phyloP scores from a whole-genome alignment of 1,140 invertebrate genomes.

The Wasmannia auropunctata region DNA sequence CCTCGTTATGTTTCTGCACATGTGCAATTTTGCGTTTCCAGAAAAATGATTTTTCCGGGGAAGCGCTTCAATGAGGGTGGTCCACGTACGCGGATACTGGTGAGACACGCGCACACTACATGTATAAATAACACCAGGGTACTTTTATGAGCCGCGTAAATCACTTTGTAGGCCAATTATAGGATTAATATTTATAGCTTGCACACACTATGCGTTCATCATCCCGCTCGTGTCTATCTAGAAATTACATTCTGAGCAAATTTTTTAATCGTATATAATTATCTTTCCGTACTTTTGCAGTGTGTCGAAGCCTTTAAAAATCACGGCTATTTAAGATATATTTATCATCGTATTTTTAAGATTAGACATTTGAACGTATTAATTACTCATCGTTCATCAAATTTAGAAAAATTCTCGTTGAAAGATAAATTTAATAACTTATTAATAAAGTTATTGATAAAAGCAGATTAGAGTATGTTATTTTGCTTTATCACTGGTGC shows the following conservation, averaged over 20 bases:
- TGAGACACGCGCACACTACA: constrained; percentile 6
- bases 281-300: not conserved
- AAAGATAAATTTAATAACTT: not conserved
- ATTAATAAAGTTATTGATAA: not conserved
- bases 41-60: not conserved
- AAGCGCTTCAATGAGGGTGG: not conserved
- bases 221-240: constrained; percentile 9
- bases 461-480: not conserved
- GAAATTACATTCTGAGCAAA: not conserved
- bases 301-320: not conserved
- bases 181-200: constrained; percentile 82
- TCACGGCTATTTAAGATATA: not conserved
- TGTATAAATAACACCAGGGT: constrained; percentile 77
- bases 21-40: constrained; percentile 2
- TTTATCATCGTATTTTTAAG: not conserved
- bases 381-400: not conserved
- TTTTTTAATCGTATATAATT: constrained; percentile 20
- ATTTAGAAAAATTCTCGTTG: not conserved
- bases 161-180: constrained; percentile 81
- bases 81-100: not conserved
- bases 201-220: not conserved
- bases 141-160: constrained; percentile 79
- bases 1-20: not conserved
- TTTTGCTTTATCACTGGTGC: not conserved
- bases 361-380: not conserved